Evolutionary conservation across 2,888 invertebrate species (phyloP), one percentile per base, ranked within the genome.

Genomic region (Eilema depressum): DNA sequence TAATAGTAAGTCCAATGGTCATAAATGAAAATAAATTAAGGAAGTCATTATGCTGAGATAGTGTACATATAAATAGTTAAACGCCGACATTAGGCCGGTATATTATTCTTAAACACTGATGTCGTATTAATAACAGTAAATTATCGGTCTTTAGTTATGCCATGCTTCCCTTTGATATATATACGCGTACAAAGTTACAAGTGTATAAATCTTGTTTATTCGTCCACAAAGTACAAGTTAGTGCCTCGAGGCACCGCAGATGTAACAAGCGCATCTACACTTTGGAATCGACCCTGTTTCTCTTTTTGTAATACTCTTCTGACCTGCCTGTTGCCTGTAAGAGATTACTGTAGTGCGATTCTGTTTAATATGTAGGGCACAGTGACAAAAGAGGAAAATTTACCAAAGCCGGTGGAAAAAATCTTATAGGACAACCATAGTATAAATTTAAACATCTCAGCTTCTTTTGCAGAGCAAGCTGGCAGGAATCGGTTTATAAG

Each of bases 21-120:
- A 81, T 75, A 83, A 83, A 80, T 81, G 72, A 81, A 80, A 83
- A 78, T 69, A 78, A 81, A 81, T 76, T 70, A 75, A 76, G 81
- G 82, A 81, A 83, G 75, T 81, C 57, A 60, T 70, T 72, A 69
- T 56, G 25, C 70, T 68, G 69, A 74, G 70, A 73, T 73, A 72
- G 63, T 68, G 68, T 75, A 30, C n/a, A 61, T 33, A 78, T 73
- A 78, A 73, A 68, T 74, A 72, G 76, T 72, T 69, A 64, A 75
- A 71, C 75, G 63, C 60, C 23, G 75, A 60, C 65, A 70, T 75
- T 60, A 74, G 64, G 33, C 17, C 53, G 47, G 56, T 72, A 73
- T 70, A 69, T 73, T 70, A 78, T 70, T 78, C 79, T 81, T 76
- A 81, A 78, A 71, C 62, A 64, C 72, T 76, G 78, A 81, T 79